Evolutionary conservation across 2,113 vertebrate species (phyloP).

Genomic region (Phylloscopus trochilus): DNA sequence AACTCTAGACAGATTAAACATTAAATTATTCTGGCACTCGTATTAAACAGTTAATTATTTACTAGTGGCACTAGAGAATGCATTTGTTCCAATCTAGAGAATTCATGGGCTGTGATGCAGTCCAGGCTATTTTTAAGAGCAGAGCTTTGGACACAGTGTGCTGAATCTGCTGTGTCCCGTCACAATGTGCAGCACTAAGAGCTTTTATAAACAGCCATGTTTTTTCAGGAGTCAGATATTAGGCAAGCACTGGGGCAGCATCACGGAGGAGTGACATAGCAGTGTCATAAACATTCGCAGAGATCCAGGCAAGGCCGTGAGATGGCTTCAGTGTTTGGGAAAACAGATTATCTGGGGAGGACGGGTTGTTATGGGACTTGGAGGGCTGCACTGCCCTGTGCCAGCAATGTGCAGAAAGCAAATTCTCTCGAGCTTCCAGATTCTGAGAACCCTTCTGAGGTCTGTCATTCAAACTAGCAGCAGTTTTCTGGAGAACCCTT

Average conservation of each 20-base stretch:
- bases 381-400: background rate
- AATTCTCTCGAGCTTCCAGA: constrained; percentile 6
- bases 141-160: constrained; percentile 20
- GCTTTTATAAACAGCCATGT: constrained; percentile 45
- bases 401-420: constrained; percentile 6
- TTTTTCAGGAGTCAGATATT: constrained; percentile 1
- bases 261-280: constrained; percentile 41
- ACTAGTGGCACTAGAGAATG: background rate
- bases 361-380: background rate
- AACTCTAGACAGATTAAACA: background rate
- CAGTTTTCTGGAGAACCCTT: background rate
- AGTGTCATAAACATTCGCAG: constrained; percentile 35
- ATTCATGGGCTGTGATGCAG: background rate
- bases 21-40: constrained; percentile 26
- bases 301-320: constrained; percentile 46
- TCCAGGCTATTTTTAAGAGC: constrained; percentile 22
- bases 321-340: constrained; percentile 66
- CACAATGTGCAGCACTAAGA: background rate
- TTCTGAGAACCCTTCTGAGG: background rate
- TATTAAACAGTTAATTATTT: constrained; percentile 48
- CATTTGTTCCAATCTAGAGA: background rate
- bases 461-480: constrained; percentile 1
- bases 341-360: constrained; percentile 72
- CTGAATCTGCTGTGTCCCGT: background rate
- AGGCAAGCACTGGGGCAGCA: constrained; percentile 10